Evolutionary conservation across 1,140 invertebrate species (phyloP), one percentile per base, ranked within the genome.

Genomic region (Ladona fulva): DNA sequence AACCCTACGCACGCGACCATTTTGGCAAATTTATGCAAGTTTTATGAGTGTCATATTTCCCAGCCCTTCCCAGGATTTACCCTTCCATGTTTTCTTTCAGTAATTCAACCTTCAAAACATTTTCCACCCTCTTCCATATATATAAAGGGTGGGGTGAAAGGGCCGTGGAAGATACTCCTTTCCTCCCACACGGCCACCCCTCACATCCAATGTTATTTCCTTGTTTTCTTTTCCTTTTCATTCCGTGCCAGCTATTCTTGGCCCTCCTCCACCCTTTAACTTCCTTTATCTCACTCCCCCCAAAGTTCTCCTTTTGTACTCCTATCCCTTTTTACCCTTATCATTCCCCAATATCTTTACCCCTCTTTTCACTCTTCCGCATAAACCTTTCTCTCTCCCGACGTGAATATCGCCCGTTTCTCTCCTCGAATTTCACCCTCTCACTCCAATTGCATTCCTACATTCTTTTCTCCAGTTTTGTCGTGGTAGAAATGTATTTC

Each of bases 181-280:
- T 19, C 44, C 19, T 19, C 44, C 44, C 44, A 10, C 44, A 19
- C 44, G 44, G 1, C 52, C 52, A 19, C 52, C 52, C 16, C 52
- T 66, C 52, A 19, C 52, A 66, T 66, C 52, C 52, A 22, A 66
- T 66, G 52, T 66, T 66, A 66, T 66, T 66, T 22, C 52, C 52
- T 66, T 66, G 52, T 66, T 66, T 66, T 66, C 52, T 66, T 66
- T 22, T 22, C 29, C n/a, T 22, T 66, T 66, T 66, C 52, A 66
- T 66, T 66, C 52, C 52, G 52, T 66, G 52, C 52, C 52, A 66
- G 52, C 52, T 66, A 66, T 22, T 66, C 52, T 66, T 66, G 52
- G 52, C 52, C 52, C 52, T 22, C 3, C 52, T 16, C 52, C 52
- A 16, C 52, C 14, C 52, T 22, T 19, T 19, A 10, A 52, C 44